Evolutionary conservation across 2,888 invertebrate genomes (phyloP), one percentile per base, ranked within the genome.

Genomic region (Ichneumoninae sp.): DNA sequence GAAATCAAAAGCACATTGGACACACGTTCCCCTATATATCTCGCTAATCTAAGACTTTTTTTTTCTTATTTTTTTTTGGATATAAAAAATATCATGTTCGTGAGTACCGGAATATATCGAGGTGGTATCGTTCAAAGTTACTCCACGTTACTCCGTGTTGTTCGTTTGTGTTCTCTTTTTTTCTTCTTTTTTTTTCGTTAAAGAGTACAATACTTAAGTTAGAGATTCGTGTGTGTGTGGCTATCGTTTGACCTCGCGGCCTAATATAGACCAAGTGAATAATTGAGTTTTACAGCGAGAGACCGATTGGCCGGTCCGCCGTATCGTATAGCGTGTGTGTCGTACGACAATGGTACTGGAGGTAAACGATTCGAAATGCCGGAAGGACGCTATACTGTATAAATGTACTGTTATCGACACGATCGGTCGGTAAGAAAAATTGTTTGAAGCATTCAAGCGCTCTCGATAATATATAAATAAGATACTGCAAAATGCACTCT

Each of bases 41-140:
- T 84, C 70, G 77, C 74, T 81, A 82, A 47, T 52, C 75, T 79
- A 75, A 79, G 74, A 69, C 63, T 52, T 76, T 57, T 57, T 57
- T 69, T 66, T 81, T 40, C 19, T 36, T 19, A 52, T 74, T 70
- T 73, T 57, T 54, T 76, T 89, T 83, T 85, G 89, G 89, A 90
- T 92, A 91, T 91, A 93, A 92, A 92, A 93, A 93, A 93, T 92
- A 93, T 89, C 89, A 89, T 89, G 90, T 91, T 88, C 85, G 89
- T 86, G 89, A 90, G 87, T 90, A 88, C 86, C 84, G 86, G 85
- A 86, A 87, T 84, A 87, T 84, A 86, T 87, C 83, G 85, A 85
- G 83, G 83, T 81, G 80, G 73, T 81, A 75, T 69, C 75, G 81
- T 83, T 74, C 57, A 70, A 80, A 82, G 81, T 85, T 84, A 73